Percentiles rank a stretch among this genome's conserved stretches.
Evolutionary conservation across 2,888 invertebrate species (phyloP).

Genomic region (Coecobrya sp.): DNA sequence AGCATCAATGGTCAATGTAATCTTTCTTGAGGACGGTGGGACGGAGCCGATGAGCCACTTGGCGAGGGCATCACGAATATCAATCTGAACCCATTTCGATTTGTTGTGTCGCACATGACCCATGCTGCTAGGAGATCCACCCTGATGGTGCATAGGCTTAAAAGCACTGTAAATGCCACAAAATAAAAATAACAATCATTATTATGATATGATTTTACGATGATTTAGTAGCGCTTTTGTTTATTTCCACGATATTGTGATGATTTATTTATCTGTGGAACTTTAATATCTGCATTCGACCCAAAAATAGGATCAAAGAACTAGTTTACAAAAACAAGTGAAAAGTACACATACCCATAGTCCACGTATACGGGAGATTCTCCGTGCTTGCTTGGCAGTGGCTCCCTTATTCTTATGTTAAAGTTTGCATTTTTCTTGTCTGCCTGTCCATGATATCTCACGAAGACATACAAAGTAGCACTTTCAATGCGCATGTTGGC

Average conservation of each 20-base stretch:
- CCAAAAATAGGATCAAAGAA: not conserved
- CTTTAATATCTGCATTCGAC: not conserved
- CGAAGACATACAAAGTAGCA: constrained; percentile 85
- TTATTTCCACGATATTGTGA: not conserved
- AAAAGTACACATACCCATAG: constrained; percentile 83
- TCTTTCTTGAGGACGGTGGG: constrained; percentile 84
- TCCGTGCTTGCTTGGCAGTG: constrained; percentile 80
- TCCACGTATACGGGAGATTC: constrained; percentile 83
- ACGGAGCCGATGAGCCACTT: constrained; percentile 84
- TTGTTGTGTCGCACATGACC: constrained; percentile 76
- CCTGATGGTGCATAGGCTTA: constrained; percentile 80
- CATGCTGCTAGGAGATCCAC: constrained; percentile 51
- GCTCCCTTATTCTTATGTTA: constrained; percentile 83
- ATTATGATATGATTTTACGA: not conserved
- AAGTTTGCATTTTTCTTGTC: constrained; percentile 81
- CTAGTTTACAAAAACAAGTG: not conserved
- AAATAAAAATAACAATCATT: not conserved
- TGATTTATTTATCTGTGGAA: not conserved
- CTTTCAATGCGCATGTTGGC: constrained; percentile 85
- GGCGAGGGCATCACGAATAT: constrained; percentile 83
- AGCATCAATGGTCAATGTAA: constrained; percentile 85
- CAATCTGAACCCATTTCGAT: constrained; percentile 85
- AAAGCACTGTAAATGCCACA: constrained; percentile 71
- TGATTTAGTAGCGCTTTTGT: not conserved
- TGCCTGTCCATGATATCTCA: constrained; percentile 65